These are phyloP conservation scores for Irena cyanogastra DNA, from an alignment of 2,113 vertebrate species.

Conservation along the genomic window DNA sequence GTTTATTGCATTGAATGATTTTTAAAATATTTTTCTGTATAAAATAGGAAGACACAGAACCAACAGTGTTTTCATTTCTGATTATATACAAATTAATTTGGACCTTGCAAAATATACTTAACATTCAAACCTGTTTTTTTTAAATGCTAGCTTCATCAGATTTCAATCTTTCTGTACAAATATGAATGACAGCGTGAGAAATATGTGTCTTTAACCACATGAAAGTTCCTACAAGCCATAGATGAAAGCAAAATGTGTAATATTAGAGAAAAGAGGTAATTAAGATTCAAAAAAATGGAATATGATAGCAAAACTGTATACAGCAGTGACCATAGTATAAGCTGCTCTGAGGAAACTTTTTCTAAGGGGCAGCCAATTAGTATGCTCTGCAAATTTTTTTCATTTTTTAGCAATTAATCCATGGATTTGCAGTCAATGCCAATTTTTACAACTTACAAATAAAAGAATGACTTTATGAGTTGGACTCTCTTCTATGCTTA, in stretches of 20 bases:
- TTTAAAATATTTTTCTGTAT: not conserved
- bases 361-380: not conserved
- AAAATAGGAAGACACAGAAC: not conserved
- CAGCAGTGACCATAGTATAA: not conserved
- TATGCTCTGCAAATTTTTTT: not conserved
- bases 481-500: not conserved
- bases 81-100: not conserved
- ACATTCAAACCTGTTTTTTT: not conserved
- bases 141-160: not conserved
- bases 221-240: not conserved
- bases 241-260: not conserved
- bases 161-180: not conserved
- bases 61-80: not conserved
- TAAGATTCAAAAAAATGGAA: not conserved
- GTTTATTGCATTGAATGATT: not conserved
- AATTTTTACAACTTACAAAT: not conserved
- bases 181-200: not conserved
- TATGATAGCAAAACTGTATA: not conserved
- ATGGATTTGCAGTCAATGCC: not conserved
- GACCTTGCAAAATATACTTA: not conserved
- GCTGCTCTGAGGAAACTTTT: not conserved
- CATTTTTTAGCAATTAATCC: not conserved
- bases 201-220: not conserved
- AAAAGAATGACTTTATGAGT: not conserved
- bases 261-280: not conserved